Base-by-base conservation (phyloP, 30 jellyfish, hydroid and myxozoan genomes). In the Aurelia coerulea region DNA sequence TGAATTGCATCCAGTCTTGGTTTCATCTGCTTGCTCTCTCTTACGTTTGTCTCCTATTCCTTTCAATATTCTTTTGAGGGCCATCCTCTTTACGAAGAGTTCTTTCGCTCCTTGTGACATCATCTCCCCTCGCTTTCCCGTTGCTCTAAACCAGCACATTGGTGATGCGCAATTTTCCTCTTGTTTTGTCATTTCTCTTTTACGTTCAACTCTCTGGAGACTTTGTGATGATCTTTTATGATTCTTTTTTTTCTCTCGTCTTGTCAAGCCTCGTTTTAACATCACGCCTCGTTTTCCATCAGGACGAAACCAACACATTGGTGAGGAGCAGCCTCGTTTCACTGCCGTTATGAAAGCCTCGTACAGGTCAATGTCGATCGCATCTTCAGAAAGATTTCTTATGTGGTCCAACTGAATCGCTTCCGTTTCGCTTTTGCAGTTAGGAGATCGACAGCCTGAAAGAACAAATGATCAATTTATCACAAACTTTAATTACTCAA, bases 251-350 rank as follows among this genome's bases (percentile, higher is more conserved):
- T 7, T 46, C 12, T 46, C 56, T 46, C 56, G 56, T 46, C 14
- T 46, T 7, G 56, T 46, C 56, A 46, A 46, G 56, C 56, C 56
- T 46, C 56, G 56, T 46, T 46, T 46, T 9, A 9, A 46, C 56
- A 46, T 46, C 56, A 46, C 8, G 56, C 51, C 74, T 41, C 89
- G 80, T 51, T 79, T 79, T 11, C 89, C 89, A 46, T 9, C 56
- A 46, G 89, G 89, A 19, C 89, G 78, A 64, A 79, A 79, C 89
- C 89, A 79, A 33, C 89, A 79, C 89, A 79, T 79, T 3, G 89
- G 89, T 35, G 89, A 79, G 23, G 59, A 42, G 59, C 89, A 79
- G 14, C 67, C 81, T 5, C 89, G 89, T 29, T 79, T 79, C 37
- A 54, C 65, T 4, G 41, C 32, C 65, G 51, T 16, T n/a, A 60